Base-by-base conservation (phyloP, 1,140 invertebrate genomes). In the Saxidomus purpurata region DNA sequence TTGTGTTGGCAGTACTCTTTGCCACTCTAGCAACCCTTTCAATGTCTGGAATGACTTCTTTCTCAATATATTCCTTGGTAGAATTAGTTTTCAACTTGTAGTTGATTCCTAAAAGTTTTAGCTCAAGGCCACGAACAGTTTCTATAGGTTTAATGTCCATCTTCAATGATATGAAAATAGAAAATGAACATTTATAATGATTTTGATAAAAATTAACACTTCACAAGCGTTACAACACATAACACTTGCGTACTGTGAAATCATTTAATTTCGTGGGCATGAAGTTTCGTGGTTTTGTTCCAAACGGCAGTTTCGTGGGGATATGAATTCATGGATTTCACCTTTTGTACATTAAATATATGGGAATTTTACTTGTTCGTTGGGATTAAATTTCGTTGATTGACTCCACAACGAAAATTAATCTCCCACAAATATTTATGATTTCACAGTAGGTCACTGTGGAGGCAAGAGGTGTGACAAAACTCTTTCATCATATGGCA, bases 121-220 rank as follows among this genome's bases (percentile, higher is more conserved):
- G 61, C n/a, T 67, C 61, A 67, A 25, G n/a, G 9, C 61, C 61
- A 9, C n/a, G 61, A 67, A 67, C n/a, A 67, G 61, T 67, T 67
- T 67, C 61, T 11, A 67, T 67, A 25, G 9, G 61, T 67, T 67
- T 67, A 67, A 11, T 67, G 61, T 67, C n/a, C 61, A 67, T 67
- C 31, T 67, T 67, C n/a, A 11, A 67, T 67, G 61, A 67, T 67
- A 8, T 67, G 61, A 67, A 67, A 67, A 67, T 67, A 67, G 61
- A 67, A 49, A 25, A 67, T 67, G 9, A 67, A 25, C 61, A 11
- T 67, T 67, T 67, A 34, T 67, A 67, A 67, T n/a, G 61, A 67
- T 67, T 67, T 67, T 67, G 61, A 67, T 67, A 67, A 67, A 67
- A 67, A 67, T 11, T n/a, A 67, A 67, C 61, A 67, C 61, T 67